phyloP scores from a whole-genome alignment of 2,113 vertebrate species.

The Brienomyrus brachyistius region DNA sequence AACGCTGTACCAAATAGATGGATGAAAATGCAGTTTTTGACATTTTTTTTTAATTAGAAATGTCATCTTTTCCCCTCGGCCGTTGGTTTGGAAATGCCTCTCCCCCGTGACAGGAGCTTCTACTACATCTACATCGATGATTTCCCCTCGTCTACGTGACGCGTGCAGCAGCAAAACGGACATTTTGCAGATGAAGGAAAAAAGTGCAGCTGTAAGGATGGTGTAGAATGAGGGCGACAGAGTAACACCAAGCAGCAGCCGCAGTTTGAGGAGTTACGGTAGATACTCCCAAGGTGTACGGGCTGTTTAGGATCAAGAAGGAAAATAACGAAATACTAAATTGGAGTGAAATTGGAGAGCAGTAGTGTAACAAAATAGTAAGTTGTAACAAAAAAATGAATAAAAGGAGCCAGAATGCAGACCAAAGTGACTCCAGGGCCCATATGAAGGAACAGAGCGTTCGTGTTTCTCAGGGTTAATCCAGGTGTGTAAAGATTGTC shows the following conservation, averaged over 20 bases:
- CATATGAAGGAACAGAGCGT: not conserved
- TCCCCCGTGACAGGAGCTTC: not conserved
- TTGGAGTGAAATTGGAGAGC: not conserved
- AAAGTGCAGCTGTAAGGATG: not conserved
- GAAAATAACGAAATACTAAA: not conserved
- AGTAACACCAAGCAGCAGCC: not conserved
- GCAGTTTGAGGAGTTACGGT: not conserved
- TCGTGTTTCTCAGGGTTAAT: not conserved
- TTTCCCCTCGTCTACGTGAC: not conserved
- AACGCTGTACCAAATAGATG: not conserved
- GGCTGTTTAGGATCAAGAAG: not conserved
- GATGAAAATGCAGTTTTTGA: not conserved
- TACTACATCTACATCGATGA: not conserved
- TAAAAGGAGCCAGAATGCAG: not conserved
- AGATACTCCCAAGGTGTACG: not conserved
- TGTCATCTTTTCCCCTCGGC: not conserved
- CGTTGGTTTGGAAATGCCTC: not conserved
- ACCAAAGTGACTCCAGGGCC: not conserved
- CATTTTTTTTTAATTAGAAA: not conserved
- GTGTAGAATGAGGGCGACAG: not conserved
- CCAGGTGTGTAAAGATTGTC: not conserved
- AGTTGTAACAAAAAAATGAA: not conserved
- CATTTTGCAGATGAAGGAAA: not conserved
- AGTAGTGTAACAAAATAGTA: not conserved
- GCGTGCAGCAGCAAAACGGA: not conserved